Percentiles rank a stretch among this genome's conserved stretches.
These are phyloP conservation scores for Hydrophis major DNA, from an alignment of 2,797 vertebrate genomes.

Conservation along the genomic window DNA sequence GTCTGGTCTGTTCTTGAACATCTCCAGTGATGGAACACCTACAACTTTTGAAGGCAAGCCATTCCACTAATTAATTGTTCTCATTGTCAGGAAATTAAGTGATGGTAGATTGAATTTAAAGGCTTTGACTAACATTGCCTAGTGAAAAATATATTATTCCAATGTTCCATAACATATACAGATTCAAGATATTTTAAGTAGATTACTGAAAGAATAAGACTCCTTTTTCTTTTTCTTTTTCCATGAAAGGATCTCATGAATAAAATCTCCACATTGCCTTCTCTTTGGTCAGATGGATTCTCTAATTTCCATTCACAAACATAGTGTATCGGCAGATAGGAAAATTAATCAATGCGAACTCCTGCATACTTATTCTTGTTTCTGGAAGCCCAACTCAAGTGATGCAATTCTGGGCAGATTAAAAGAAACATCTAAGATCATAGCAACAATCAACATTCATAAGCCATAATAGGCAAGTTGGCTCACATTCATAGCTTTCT, in stretches of 20 bases:
- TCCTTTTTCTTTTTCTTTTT: not conserved
- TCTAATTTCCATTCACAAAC: no score
- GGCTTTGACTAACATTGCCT: not conserved
- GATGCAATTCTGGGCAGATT: not conserved
- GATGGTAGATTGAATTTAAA: not conserved
- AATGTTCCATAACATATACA: not conserved
- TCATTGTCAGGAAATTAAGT: not conserved
- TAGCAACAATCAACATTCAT: not conserved
- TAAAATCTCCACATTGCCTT: not conserved
- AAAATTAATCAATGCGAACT: no score
- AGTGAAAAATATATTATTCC: not conserved
- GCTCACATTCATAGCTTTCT: not conserved
- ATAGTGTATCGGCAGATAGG: no score
- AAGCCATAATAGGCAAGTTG: not conserved
- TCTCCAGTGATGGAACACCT: no score
- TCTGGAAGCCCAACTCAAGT: not conserved
- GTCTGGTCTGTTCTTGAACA: no score
- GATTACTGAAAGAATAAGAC: not conserved
- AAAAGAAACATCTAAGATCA: not conserved
- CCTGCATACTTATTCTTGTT: no score
- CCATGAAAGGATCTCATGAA: no score
- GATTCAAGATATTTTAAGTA: not conserved
- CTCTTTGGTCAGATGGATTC: no score
- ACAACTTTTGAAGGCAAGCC: no score
- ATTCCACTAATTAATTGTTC: no score